phyloP scores from a whole-genome alignment of 2,888 invertebrate species.

The Dryobotodes eremita region DNA sequence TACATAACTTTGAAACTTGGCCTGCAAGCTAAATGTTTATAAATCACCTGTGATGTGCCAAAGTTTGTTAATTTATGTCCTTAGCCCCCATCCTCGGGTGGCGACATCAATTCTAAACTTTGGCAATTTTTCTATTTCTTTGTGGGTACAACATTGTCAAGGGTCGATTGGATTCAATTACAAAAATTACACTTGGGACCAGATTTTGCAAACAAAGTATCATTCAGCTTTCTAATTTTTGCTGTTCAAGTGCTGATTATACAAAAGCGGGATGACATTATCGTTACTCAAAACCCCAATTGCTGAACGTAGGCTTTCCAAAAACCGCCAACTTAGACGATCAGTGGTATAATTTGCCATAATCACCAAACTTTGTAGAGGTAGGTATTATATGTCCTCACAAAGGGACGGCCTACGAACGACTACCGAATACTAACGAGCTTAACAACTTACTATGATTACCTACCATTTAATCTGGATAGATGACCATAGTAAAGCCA shows the following conservation, averaged over 20 bases:
- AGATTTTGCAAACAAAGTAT: constrained; percentile 24
- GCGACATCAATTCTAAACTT: constrained; percentile 61
- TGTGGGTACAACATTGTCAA: constrained; percentile 29
- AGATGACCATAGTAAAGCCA: neutral
- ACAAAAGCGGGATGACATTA: constrained; percentile 4
- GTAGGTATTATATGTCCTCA: constrained; percentile 2
- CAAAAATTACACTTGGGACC: constrained; percentile 1
- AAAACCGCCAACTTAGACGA: constrained; percentile 11
- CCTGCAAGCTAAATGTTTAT: constrained; percentile 50
- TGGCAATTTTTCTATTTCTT: constrained; percentile 52
- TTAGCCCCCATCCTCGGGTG: constrained; percentile 59
- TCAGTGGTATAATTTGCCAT: constrained; percentile 27
- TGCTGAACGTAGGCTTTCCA: neutral
- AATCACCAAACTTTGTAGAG: constrained; percentile 29
- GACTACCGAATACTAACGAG: constrained; percentile 37
- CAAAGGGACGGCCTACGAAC: constrained; percentile 5
- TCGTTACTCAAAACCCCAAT: neutral
- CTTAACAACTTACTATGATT: constrained; percentile 27
- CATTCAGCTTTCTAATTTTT: constrained; percentile 5
- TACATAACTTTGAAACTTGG: constrained; percentile 40
- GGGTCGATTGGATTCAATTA: constrained; percentile 18
- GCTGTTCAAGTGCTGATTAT: constrained; percentile 8
- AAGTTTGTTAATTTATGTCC: constrained; percentile 77
- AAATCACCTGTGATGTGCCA: constrained; percentile 66
- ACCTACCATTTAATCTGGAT: constrained; percentile 27